phyloP scores from a whole-genome alignment of 2,797 vertebrate genomes.

The Hafferia zeledoni region DNA sequence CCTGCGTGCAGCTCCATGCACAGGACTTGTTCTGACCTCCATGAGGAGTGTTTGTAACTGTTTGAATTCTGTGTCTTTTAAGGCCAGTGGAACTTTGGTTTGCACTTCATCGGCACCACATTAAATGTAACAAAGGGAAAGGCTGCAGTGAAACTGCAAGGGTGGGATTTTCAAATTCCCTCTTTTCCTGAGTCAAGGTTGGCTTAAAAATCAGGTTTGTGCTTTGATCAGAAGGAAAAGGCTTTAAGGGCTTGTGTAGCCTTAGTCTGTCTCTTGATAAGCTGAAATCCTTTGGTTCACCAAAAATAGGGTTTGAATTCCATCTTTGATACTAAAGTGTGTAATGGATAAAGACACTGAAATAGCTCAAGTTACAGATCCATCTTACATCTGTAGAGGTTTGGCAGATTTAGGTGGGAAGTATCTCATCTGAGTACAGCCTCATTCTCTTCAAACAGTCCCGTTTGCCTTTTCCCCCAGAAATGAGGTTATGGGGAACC shows the following conservation, averaged over 20 bases:
- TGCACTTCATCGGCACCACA: not conserved
- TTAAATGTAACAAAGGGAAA: not conserved
- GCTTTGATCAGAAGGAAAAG: slow-evolving; percentile 2
- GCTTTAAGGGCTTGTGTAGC: not conserved
- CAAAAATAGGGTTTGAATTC: not conserved
- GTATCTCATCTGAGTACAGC: not conserved
- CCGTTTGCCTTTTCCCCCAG: not conserved
- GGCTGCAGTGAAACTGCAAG: not conserved
- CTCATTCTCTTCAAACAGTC: not conserved
- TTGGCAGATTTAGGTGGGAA: not conserved
- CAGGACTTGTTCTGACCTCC: not conserved
- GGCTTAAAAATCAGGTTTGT: not conserved
- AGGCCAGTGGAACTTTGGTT: not conserved
- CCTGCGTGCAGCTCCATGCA: not conserved
- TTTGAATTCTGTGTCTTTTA: not conserved
- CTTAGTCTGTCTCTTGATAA: not conserved
- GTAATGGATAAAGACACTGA: not conserved
- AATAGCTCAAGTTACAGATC: not conserved
- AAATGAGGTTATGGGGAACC: not conserved
- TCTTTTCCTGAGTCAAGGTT: not conserved
- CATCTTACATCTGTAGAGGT: not conserved
- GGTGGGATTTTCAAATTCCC: not conserved
- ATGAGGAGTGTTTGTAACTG: not conserved
- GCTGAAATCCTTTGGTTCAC: not conserved
- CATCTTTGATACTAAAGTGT: not conserved